phyloP scores from a whole-genome alignment of 2,113 vertebrate species.

The Paralichthys olivaceus region DNA sequence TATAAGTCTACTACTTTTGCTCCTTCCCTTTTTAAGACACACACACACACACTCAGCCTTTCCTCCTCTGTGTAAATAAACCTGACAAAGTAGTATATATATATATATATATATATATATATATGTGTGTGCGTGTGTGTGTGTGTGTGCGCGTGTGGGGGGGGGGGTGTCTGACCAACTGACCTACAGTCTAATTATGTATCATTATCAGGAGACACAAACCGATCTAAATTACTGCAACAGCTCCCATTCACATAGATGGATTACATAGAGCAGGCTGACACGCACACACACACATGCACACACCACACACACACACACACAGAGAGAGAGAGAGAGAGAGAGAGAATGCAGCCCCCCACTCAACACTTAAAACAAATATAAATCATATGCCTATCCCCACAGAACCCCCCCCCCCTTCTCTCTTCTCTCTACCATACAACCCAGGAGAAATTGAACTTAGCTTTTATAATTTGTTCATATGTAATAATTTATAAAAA shows the following conservation, averaged over 20 bases:
- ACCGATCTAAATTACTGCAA: constrained; percentile 80
- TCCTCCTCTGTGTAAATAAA: neutral
- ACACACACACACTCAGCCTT: neutral
- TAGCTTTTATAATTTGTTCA: neutral
- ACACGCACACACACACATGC: constrained; percentile 34
- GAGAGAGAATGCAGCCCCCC: constrained; percentile 39
- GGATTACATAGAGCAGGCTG: constrained; percentile 69
- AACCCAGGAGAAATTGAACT: neutral
- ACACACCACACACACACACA: constrained; percentile 18
- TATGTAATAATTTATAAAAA: neutral
- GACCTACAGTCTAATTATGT: constrained; percentile 81
- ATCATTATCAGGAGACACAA: constrained; percentile 81
- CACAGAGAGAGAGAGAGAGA: constrained; percentile 1
- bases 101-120: neutral
- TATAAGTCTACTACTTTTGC: too few species aligned
- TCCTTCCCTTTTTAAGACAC: too few species aligned
- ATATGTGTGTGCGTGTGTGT: neutral
- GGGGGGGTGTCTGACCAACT: constrained; percentile 76
- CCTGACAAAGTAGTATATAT: constrained; percentile 5
- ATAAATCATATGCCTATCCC: constrained; percentile 75
- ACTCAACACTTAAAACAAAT: constrained; percentile 77
- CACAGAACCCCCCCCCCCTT: neutral
- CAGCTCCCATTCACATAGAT: constrained; percentile 79
- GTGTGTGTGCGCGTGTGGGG: constrained; percentile 5
- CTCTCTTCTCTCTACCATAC: neutral